Evolutionary conservation across 2,888 invertebrate species (phyloP), one percentile per base, ranked within the genome.

Genomic region (Volucella zonaria): DNA sequence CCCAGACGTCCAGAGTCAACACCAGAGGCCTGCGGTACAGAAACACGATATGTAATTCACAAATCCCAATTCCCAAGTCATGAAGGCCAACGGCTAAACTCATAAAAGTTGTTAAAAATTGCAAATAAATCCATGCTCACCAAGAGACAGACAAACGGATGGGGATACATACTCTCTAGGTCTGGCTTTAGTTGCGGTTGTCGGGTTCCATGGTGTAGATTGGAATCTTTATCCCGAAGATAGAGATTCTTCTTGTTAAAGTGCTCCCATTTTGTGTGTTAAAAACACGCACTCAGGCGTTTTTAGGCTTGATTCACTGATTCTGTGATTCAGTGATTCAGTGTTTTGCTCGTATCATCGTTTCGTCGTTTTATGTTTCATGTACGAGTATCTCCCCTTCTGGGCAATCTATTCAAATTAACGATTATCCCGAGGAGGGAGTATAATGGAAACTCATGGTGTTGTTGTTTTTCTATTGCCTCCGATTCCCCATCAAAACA

Each of bases 401-500:
- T 76, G 77, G 31, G 85, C 85, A 85, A 85, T 85, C 81, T 73
- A 85, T 73, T 85, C 76, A 81, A 85, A 85, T 85, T 85, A 85
- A 73, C 68, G 76, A 81, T 68, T 85, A 77, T 81, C 81, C 75
- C 68, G 42, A 15, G 64, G 59, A 68, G 68, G 62, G 74, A 42
- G 74, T 59, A 43, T 56, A 15, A 47, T 45, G 59, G 56, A 49
- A 43, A 62, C 52, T 45, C 49, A 45, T 31, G 18, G 3, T 12
- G 23, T 31, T 64, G 49, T 49, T 56, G 12, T 45, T 38, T 43
- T 49, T 31, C 14, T 8, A 66, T 18, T 61, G 47, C 58, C 4
- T 66, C 45, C 61, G 31, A 14, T 52, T 23, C n/a, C 49, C 52
- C 73, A 82, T 82, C 67, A 56, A 78, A 82, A 31, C 31, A 6